Percentiles rank a stretch among this genome's conserved stretches.
Evolutionary conservation across 2,797 vertebrate species (phyloP).

Genomic region (Lacerta agilis): DNA sequence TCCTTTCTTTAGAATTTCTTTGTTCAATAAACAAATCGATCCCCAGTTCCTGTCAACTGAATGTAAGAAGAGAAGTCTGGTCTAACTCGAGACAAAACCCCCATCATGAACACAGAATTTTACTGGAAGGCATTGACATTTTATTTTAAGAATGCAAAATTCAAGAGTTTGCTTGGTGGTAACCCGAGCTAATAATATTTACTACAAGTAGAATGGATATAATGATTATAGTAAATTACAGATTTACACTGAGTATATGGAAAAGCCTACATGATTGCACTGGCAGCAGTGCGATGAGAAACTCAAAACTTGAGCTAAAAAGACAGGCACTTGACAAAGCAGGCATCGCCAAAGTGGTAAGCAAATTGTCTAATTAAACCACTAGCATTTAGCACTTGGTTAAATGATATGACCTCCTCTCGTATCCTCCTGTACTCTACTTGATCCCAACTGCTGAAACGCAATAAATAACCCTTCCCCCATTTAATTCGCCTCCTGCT

Average conservation of each 20-base stretch:
- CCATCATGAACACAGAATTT: neutral
- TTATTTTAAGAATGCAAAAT: too few relatives aligned
- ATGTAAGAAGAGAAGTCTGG: neutral
- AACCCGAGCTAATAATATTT: neutral
- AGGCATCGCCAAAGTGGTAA: neutral
- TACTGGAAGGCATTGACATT: neutral
- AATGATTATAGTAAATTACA: neutral
- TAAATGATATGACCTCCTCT: neutral
- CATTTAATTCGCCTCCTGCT: too few relatives aligned
- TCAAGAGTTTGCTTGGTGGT: neutral
- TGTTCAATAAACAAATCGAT: neutral
- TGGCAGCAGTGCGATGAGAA: neutral
- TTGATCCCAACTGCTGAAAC: neutral
- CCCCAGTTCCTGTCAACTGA: neutral
- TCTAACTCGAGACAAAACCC: neutral
- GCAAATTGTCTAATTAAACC: neutral
- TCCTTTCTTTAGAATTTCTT: neutral
- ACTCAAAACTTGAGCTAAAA: neutral
- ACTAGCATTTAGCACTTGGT: neutral
- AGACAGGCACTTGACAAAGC: neutral
- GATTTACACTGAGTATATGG: neutral
- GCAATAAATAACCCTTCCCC: neutral
- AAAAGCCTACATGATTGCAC: neutral
- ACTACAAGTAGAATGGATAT: neutral
- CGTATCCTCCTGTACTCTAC: neutral